Evolutionary conservation across 2,113 vertebrate genomes (phyloP).

Genomic region (Spheniscus mendiculus): DNA sequence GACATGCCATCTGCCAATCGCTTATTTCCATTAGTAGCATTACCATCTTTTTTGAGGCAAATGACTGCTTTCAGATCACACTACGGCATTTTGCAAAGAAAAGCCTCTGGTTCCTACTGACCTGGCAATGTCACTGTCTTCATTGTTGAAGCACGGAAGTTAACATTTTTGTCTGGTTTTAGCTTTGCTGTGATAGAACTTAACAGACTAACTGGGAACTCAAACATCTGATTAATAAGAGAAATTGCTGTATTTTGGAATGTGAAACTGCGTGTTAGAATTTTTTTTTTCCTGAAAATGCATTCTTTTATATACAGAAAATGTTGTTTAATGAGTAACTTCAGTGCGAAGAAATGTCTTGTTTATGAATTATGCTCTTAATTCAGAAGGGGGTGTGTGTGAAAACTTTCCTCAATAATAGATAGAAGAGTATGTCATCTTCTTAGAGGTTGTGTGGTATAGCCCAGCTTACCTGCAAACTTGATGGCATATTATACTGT

Average conservation of each 20-base stretch:
- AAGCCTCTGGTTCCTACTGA: not conserved
- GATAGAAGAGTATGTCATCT: not conserved
- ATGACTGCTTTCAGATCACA: not conserved
- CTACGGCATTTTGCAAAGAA: not conserved
- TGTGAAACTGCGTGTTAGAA: not conserved
- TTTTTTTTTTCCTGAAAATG: not conserved
- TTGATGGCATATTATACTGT: not conserved
- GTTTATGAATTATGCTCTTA: not conserved
- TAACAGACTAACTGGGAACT: not conserved
- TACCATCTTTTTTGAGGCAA: not conserved
- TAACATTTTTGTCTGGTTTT: not conserved
- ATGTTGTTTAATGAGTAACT: not conserved
- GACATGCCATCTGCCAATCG: not conserved
- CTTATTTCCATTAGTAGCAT: not conserved
- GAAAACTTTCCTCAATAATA: not conserved
- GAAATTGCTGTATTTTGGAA: not conserved
- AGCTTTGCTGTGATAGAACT: not conserved
- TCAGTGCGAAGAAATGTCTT: not conserved
- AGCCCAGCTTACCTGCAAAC: not conserved
- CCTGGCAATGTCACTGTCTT: not conserved
- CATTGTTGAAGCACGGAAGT: not conserved
- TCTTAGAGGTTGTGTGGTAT: not conserved
- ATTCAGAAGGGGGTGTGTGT: not conserved
- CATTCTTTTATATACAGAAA: not conserved
- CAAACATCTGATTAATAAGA: not conserved